Evolutionary conservation across 2,888 invertebrate species (phyloP).

Genomic region (Syritta pipiens): DNA sequence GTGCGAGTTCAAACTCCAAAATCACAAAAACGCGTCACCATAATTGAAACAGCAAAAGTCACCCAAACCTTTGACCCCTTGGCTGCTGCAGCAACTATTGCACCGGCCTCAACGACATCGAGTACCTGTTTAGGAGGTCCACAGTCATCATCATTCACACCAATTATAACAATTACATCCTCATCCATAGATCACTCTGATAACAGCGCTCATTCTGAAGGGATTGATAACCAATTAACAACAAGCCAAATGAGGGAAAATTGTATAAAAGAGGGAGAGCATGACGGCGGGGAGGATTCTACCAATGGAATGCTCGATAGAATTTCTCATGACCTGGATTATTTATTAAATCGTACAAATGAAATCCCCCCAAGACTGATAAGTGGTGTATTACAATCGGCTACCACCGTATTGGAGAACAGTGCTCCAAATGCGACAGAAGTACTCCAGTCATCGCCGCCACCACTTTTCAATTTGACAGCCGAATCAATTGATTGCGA

Average conservation of each 20-base stretch:
- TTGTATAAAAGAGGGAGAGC: too few species aligned
- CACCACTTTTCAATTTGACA: constrained; percentile 36
- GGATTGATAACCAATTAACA: constrained; percentile 32
- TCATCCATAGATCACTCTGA: constrained; percentile 57
- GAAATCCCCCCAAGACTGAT: constrained; percentile 71
- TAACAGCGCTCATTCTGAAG: constrained; percentile 13
- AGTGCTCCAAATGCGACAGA: constrained; percentile 9
- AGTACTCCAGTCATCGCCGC: constrained; percentile 32
- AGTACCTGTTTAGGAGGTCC: constrained; percentile 2
- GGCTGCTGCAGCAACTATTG: constrained; percentile 71
- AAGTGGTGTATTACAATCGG: constrained; percentile 40
- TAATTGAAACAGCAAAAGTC: constrained; percentile 76
- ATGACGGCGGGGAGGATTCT: constrained; percentile 48
- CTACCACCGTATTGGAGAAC: constrained; percentile 23
- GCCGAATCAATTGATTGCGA: constrained; percentile 48
- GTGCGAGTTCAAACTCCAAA: constrained; percentile 76
- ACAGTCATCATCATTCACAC: constrained; percentile 62
- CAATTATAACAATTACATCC: constrained; percentile 72
- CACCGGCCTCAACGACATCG: constrained; percentile 27
- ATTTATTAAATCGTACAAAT: constrained; percentile 86
- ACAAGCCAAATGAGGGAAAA: constrained; percentile 67
- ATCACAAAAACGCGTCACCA: constrained; percentile 78
- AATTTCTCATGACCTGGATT: constrained; percentile 90
- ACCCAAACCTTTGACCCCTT: constrained; percentile 76
- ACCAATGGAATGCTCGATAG: constrained; percentile 86